phyloP scores from a whole-genome alignment of 2,113 vertebrate species.

The Trematocara unimaculatum region DNA sequence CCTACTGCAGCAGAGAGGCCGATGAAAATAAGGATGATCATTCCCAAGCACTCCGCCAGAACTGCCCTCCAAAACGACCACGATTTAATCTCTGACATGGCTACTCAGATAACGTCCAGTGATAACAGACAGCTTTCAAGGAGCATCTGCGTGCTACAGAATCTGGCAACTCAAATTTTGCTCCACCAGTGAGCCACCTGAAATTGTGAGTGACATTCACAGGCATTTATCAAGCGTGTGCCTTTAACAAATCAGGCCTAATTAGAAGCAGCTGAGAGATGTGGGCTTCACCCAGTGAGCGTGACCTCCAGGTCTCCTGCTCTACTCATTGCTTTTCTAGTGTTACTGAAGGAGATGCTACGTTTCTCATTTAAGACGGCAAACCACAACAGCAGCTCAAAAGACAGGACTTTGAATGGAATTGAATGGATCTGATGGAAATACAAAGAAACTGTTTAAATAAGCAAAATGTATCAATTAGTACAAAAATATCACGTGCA shows the following conservation, averaged over 20 bases:
- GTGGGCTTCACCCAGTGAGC: not conserved
- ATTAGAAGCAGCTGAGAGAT: constrained; percentile 47
- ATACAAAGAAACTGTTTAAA: not conserved
- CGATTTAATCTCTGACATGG: constrained; percentile 18
- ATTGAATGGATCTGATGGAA: not conserved
- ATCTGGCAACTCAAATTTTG: not conserved
- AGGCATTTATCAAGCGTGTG: not conserved
- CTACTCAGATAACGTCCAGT: not conserved
- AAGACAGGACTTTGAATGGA: not conserved
- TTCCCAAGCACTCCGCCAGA: constrained; percentile 78
- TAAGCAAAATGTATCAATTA: not conserved
- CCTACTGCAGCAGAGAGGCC: constrained; percentile 77
- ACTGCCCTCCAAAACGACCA: constrained; percentile 77
- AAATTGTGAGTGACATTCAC: not conserved
- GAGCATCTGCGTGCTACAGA: not conserved
- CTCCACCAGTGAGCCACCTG: not conserved
- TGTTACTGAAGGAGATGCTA: not conserved
- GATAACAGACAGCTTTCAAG: not conserved
- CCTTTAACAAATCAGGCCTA: constrained; percentile 3
- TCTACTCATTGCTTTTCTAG: constrained; percentile 2
- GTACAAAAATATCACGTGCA: not conserved
- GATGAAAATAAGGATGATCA: constrained; percentile 79
- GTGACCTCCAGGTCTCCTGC: constrained; percentile 6
- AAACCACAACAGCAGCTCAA: not conserved
- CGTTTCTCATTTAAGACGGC: not conserved